Base-by-base conservation (phyloP, 2,888 invertebrate genomes). In the Gymnocheta viridis region DNA sequence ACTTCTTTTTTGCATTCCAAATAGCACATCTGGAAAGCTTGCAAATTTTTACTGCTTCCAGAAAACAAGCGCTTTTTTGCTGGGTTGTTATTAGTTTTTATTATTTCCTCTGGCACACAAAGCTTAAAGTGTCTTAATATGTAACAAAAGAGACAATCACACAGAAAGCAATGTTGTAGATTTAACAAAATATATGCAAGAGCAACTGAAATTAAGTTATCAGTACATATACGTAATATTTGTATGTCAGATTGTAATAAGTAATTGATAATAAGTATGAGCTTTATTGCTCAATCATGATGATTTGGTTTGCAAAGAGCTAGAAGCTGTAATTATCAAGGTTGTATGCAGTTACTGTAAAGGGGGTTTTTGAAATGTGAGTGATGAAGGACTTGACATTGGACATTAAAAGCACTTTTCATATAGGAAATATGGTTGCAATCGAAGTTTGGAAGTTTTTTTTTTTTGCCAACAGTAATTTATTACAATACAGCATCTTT, bases 71-170 rank as follows among this genome's bases (percentile, higher is more conserved):
- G n/a, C n/a, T n/a, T n/a, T n/a, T n/a, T n/a, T n/a, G n/a, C n/a
- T n/a, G n/a, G n/a, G 35, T 76, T 77, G 58, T 67, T 67, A n/a
- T n/a, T n/a, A n/a, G 77, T 10, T 35, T 35, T 47, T 58, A 77
- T n/a, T n/a, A 66, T 66, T 54, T 66, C 66, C 47, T 67, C 49
- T 47, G 66, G 22, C 54, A 56, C 24, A 66, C 19, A 44, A n/a
- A 66, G 3, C 24, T 66, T 54, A 66, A 76, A 56, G 19, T 58
- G 27, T 49, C 47, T 49, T 29, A 35, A 77, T 58, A 58, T 49
- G 6, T 4, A 35, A 7, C 24, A 44, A 5, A 7, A 66, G 44
- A 38, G 4, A 29, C 44, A 44, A 7, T 27, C 17, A 24, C 12
- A 70, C 4, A 56, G 14, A 29, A 12, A 29, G 12, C 5, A 22